phyloP scores from a whole-genome alignment of 2,888 invertebrate species.

The Drosophila cyrtoloma region DNA sequence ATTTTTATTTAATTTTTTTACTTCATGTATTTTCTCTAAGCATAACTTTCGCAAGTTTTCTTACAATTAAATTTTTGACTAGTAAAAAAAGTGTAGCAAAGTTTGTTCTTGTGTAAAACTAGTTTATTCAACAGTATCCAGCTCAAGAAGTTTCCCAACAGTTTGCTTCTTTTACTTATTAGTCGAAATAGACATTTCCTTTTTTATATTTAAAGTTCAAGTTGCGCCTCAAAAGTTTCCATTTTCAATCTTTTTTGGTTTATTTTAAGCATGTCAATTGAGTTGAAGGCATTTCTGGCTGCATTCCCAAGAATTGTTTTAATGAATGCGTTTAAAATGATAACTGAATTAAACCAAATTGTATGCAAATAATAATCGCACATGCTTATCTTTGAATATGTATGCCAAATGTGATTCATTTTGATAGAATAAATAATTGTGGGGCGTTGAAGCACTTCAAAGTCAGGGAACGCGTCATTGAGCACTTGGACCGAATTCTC shows the following conservation, averaged over 20 bases:
- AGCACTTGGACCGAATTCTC: conserved; percentile 40
- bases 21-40: background rate
- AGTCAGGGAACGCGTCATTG: conserved; percentile 55
- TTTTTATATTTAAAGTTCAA: background rate
- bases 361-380: conserved; percentile 5
- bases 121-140: background rate
- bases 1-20: background rate
- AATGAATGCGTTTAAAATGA: background rate
- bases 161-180: background rate
- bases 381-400: conserved; percentile 4
- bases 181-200: background rate
- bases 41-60: background rate
- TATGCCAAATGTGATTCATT: background rate
- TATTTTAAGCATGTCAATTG: conserved; percentile 2
- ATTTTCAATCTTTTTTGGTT: background rate
- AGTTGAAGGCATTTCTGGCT: conserved; percentile 9
- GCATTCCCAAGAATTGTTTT: conserved; percentile 2
- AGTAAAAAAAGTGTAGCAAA: background rate
- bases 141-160: background rate
- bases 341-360: background rate
- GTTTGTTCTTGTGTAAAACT: background rate
- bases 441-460: conserved; percentile 51
- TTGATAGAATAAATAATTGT: conserved; percentile 8
- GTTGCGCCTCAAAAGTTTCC: background rate
- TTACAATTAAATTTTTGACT: background rate